Base-by-base conservation (phyloP, 1,140 invertebrate genomes). In the Plectrocnemia conspersa region DNA sequence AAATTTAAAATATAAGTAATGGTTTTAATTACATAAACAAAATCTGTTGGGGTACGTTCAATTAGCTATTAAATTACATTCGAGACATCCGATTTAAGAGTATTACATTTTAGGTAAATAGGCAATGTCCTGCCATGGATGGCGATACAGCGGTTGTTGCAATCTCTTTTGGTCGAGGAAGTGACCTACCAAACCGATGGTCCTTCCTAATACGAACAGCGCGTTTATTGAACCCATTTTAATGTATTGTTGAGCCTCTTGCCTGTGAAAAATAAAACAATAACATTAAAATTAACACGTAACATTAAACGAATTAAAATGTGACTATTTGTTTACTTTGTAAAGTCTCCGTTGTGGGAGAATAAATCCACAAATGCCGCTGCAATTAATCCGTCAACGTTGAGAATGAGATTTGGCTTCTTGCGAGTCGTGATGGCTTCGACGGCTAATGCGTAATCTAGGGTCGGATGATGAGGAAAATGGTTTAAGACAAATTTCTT, bases 81-180 rank as follows among this genome's bases (percentile, higher is more conserved):
- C 35, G 35, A 38, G 35, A 38, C 13, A 18, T 44, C 6, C n/a
- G n/a, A 29, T 29, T 6, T 29, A 6, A 50, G 40, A 18, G 19
- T 32, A 21, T 47, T 50, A 50, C 1, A 38, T 24, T 18, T 50
- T 53, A 64, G 98, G 81, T 65, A 99, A 91, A 70, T 99, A 99
- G 3, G 92, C 95, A 73, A 99, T 99, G 70, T 99, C 97, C 71
- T 99, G 97, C 97, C 97, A 99, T 11, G 97, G 97, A 76, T 99
- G 97, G 63, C 97, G 85, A 74, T 99, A 99, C 5, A 99, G 80
- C 10, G 96, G 97, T 80, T 99, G 97, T 70, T 98, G 98, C 72
- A 99, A 80, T 59, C 97, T 79, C 75, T 95, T 97, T 76, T 99
- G 97, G 76, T 99, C 97, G 78, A 99, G 84, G 67, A 89, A 98